Evolutionary conservation across 2,888 invertebrate genomes (phyloP), one percentile per base, ranked within the genome.

Genomic region (Plebejus anna): DNA sequence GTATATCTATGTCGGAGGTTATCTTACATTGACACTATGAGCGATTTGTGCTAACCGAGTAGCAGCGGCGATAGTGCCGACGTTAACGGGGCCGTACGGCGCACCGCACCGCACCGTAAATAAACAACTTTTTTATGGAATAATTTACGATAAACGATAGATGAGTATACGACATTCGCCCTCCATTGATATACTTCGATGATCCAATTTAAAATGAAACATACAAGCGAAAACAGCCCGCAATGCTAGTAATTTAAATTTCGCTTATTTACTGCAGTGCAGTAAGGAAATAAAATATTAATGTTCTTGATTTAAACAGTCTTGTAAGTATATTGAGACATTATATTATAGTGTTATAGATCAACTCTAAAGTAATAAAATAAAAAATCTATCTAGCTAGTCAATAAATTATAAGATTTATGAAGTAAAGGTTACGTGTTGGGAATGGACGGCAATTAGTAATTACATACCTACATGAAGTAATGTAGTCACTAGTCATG

Each of bases 21-120:
- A 72, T 72, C 72, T 72, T 22, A 28, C 72, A 13, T 47, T 47
- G 72, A 72, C 72, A 47, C 72, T 22, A 47, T 11, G 42, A 72
- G 47, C 72, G 72, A 72, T 72, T 51, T 72, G 72, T 72, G 72
- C 42, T 72, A 72, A 47, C 72, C 72, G 47, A 72, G 72, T 28
- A 9, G 11, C 51, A 9, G 11, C 42, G 51, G 42, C 42, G 71
- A 72, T 72, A 72, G 38, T 70, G 70, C 11, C 72, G 38, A 13
- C 72, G 13, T 4, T 72, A 47, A 72, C 28, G 51, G 42, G 51
- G 72, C 9, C 72, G n/a, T n/a, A n/a, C n/a, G n/a, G n/a, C n/a
- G 61, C 6, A 11, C 11, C 47, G 72, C 47, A 47, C 22, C 6
- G 28, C 61, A 9, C 22, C 28, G 3, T 59, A 7, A 61, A 11